Evolutionary conservation across 1,140 invertebrate genomes (phyloP), one percentile per base, ranked within the genome.

Genomic region (honey bee (Apis mellifera)): DNA sequence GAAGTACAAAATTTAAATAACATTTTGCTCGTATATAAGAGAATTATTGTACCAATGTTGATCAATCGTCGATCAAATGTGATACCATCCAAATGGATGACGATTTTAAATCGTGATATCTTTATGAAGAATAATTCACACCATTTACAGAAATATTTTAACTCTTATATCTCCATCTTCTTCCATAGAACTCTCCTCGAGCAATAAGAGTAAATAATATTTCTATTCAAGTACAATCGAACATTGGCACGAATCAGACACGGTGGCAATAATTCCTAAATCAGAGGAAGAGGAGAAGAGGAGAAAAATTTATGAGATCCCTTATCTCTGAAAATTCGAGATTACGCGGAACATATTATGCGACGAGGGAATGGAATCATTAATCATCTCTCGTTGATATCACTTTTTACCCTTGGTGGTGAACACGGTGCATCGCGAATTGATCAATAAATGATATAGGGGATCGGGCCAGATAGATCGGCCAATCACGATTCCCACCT

Each of bases 361-460:
- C 19, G 65, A n/a, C n/a, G n/a, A 13, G 12, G 1, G 12, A 3
- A 23, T 17, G 9, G n/a, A n/a, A 26, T 76, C 79, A 76, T 82
- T 82, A 82, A 82, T 82, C 79, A 50, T 80, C 21, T n/a, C 0
- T 9, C 11, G 5, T 55, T 71, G 70, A 74, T 69, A 60, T 60
- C 48, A n/a, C 4, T 76, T 76, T 52, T 60, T 68, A 21, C 7
- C 7, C 66, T 50, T 15, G 12, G 23, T 32, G 32, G 32, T 32
- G 42, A 68, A 60, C 23, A 55, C 71, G 57, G 64, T 68, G 79
- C 72, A 76, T 68, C 26, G 64, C n/a, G 64, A 50, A 73, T 68
- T 76, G 74, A 82, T 82, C 72, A 76, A 82, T 82, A 76, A 82
- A 60, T 60, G 73, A 82, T 82, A 79, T 32, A 11, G 50, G 9